phyloP scores from a whole-genome alignment of 92 coral and sea anemone genomes.

The Zoanthus sociatus region DNA sequence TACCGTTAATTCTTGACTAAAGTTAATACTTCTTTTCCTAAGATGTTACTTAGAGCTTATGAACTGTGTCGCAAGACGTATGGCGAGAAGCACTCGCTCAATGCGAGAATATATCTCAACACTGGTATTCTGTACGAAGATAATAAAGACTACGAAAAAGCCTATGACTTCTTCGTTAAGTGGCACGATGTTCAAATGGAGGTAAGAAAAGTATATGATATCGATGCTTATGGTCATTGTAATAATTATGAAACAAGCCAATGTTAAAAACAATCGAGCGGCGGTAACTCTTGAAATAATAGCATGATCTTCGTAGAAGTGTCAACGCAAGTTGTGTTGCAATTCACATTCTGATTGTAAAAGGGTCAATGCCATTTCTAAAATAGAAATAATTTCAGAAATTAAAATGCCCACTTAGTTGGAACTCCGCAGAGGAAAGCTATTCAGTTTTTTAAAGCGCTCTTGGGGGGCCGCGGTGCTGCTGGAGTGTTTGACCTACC shows the following conservation, averaged over 20 bases:
- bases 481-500: no score
- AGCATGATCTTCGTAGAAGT: no score
- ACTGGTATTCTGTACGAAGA: slow-evolving; percentile 98
- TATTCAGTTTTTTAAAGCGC: no score
- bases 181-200: slow-evolving; percentile 92
- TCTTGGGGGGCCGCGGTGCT: no score
- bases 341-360: no score
- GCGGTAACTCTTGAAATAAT: no score
- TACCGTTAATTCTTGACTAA: no score
- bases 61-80: slow-evolving; percentile 94
- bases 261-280: background rate
- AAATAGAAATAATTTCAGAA: no score
- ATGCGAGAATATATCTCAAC: slow-evolving; percentile 83
- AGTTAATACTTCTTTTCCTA: background rate
- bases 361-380: no score
- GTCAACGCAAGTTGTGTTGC: no score
- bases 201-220: slow-evolving; percentile 57
- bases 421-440: no score
- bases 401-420: no score
- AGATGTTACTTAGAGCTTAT: slow-evolving; percentile 89
- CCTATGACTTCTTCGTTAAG: slow-evolving; percentile 94
- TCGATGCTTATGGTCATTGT: background rate
- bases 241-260: background rate
- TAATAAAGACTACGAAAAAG: slow-evolving; percentile 84
- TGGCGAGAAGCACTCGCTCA: slow-evolving; percentile 96